These are phyloP conservation scores for Agrotis ipsilon DNA, from an alignment of 2,888 invertebrate genomes.

Conservation along the genomic window DNA sequence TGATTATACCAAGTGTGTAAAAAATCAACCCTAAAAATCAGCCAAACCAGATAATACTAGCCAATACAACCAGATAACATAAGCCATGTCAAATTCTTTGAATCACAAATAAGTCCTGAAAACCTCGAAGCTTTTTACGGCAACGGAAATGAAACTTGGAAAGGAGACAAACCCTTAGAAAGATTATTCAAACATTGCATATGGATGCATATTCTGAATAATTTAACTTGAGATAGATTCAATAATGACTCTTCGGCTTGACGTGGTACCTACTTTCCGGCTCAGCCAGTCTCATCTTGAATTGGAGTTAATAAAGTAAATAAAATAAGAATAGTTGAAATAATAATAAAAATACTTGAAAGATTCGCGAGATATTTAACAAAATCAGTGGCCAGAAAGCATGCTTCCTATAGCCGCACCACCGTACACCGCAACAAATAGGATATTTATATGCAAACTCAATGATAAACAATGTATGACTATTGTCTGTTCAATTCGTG, in stretches of 20 bases:
- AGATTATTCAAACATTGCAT: constrained; percentile 15
- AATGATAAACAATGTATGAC: no score
- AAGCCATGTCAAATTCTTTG: background rate
- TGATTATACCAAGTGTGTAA: background rate
- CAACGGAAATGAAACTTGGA: constrained; percentile 10
- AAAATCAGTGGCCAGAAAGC: no score
- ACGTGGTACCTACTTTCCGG: no score
- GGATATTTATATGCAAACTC: no score
- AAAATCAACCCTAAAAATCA: background rate
- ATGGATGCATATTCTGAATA: background rate
- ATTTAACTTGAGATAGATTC: background rate
- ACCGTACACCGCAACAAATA: no score
- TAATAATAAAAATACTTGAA: no score
- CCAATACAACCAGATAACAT: constrained; percentile 3
- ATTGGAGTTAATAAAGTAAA: no score
- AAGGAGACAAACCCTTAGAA: constrained; percentile 18
- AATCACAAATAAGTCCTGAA: constrained; percentile 7
- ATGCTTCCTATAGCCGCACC: no score
- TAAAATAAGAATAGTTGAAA: no score
- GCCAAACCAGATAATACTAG: constrained; percentile 4
- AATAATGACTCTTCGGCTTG: background rate
- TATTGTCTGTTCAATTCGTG: no score
- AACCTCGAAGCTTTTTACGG: constrained; percentile 15
- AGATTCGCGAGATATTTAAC: no score
- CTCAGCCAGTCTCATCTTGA: no score